Percentiles rank a stretch among this genome's conserved stretches.
phyloP scores from a whole-genome alignment of 2,797 vertebrate species.

The Phylloscopus collybita region DNA sequence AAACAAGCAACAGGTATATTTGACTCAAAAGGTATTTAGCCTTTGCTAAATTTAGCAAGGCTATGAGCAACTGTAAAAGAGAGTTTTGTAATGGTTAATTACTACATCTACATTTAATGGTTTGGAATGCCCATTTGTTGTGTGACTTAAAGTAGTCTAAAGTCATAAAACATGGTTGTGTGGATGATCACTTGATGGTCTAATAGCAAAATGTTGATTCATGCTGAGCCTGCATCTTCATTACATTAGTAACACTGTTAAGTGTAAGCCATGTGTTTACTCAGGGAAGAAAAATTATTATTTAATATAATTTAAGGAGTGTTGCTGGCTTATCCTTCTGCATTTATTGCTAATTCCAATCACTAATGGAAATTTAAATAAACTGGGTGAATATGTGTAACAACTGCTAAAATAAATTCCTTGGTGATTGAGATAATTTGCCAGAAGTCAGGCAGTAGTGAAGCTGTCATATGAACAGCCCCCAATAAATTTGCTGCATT shows the following conservation, averaged over 20 bases:
- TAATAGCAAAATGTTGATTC: neutral
- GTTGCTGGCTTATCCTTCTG: neutral
- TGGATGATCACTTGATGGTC: neutral
- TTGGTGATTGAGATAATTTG: neutral
- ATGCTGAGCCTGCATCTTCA: neutral
- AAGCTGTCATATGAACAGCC: neutral
- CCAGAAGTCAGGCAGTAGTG: neutral
- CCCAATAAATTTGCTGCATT: neutral
- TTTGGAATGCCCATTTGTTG: neutral
- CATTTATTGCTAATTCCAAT: neutral
- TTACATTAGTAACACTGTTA: neutral
- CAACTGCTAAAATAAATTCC: neutral
- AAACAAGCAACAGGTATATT: neutral
- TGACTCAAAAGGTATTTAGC: neutral
- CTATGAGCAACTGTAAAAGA: neutral
- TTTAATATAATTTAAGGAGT: neutral
- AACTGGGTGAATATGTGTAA: neutral
- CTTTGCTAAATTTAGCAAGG: neutral
- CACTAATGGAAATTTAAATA: neutral
- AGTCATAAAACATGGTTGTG: neutral
- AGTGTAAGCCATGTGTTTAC: neutral
- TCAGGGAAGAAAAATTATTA: neutral
- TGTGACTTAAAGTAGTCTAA: neutral
- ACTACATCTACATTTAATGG: neutral
- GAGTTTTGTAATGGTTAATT: constrained; percentile 12